Conservation (phyloP, 2,797 vertebrate species). For the Oreochromis mossambicus region DNA sequence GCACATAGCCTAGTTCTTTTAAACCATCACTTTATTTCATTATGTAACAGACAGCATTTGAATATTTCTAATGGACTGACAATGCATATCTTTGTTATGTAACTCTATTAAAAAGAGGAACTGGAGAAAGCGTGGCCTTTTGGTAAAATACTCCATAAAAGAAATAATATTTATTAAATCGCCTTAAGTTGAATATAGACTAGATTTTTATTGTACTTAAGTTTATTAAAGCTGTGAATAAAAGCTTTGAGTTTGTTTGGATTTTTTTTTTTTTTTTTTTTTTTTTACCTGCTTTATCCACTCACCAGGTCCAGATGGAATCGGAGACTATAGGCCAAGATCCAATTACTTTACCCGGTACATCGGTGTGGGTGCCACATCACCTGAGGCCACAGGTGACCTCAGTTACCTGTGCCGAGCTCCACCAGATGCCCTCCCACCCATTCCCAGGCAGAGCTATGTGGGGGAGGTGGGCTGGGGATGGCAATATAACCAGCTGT, state of each 20-base stretch:
- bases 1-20: neutral
- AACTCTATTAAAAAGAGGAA: neutral
- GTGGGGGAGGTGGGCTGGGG: slow-evolving; percentile 76
- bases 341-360: slow-evolving; percentile 50
- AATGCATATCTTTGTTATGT: neutral
- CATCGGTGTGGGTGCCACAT: slow-evolving; percentile 53
- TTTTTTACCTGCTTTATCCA: neutral
- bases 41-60: neutral
- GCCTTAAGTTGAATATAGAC: neutral
- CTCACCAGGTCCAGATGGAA: slow-evolving; percentile 75
- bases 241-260: neutral
- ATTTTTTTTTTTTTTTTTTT: neutral
- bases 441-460: slow-evolving; percentile 32
- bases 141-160: neutral
- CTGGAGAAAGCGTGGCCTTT: neutral
- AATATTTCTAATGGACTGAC: neutral
- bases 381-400: slow-evolving; percentile 67
- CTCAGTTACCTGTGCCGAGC: slow-evolving; percentile 69
- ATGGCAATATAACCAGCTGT: slow-evolving; percentile 52
- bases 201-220: neutral
- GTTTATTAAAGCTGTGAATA: neutral
- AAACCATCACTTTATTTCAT: neutral
- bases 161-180: neutral
- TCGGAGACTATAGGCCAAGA: slow-evolving; percentile 71
- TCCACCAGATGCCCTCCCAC: slow-evolving; percentile 14